phyloP scores from a whole-genome alignment of 2,888 invertebrate species.

The Agrotis clavis region DNA sequence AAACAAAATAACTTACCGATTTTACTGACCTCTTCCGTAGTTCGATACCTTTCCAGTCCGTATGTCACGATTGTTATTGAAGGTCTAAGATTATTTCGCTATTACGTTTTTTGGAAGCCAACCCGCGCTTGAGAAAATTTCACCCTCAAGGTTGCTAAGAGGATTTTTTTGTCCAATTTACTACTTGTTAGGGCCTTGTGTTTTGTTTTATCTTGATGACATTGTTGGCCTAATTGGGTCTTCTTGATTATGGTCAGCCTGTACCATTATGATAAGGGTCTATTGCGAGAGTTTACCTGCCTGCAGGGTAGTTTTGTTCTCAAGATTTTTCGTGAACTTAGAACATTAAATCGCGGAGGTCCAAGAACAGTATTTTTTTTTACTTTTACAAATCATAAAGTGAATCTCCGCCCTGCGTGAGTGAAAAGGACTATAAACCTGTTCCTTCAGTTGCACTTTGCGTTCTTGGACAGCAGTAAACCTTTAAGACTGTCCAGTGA shows the following conservation, averaged over 20 bases:
- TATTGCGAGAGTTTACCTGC: conserved; percentile 18
- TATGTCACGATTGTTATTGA: conserved; percentile 63
- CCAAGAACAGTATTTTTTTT: no score
- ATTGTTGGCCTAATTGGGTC: conserved; percentile 43
- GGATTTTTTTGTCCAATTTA: conserved; percentile 63
- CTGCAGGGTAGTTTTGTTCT: neutral
- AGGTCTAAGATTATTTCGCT: conserved; percentile 66
- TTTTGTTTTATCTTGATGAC: conserved; percentile 56
- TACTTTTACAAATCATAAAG: no score
- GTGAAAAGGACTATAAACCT: no score
- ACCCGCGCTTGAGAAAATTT: conserved; percentile 53
- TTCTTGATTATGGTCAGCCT: conserved; percentile 39
- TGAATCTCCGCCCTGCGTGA: no score
- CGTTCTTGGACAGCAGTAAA: no score
- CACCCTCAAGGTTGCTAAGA: conserved; percentile 55
- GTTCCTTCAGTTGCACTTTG: no score
- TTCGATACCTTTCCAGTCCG: conserved; percentile 28
- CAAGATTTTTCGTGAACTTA: no score
- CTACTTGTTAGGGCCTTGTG: conserved; percentile 54
- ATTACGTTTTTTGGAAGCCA: conserved; percentile 64
- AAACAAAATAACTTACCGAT: conserved; percentile 1
- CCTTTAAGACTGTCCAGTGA: no score
- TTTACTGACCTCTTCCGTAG: conserved; percentile 24
- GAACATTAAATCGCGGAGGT: no score
- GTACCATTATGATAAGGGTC: conserved; percentile 23